These are phyloP conservation scores for Agrochola lota DNA, from an alignment of 2,888 invertebrate genomes.

Conservation along the genomic window DNA sequence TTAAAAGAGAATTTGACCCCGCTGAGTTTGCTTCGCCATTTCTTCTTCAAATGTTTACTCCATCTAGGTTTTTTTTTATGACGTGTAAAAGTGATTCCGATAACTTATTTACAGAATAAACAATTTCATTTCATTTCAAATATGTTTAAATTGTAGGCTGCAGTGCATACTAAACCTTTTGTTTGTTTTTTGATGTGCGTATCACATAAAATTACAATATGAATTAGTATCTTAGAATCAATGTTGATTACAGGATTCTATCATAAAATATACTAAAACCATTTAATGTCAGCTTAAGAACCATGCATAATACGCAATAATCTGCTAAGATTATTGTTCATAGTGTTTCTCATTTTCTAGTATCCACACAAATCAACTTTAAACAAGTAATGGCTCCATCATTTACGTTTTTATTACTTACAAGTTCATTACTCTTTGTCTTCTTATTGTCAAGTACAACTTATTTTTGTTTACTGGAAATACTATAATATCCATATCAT, in stretches of 20 bases:
- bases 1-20: not conserved
- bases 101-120: not conserved
- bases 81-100: not conserved
- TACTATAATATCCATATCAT: slow-evolving; percentile 27
- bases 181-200: not conserved
- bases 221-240: not conserved
- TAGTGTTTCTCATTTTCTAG: slow-evolving; percentile 1
- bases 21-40: not conserved
- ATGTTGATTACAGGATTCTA: not conserved
- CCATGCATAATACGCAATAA: not conserved
- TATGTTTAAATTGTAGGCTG: not conserved
- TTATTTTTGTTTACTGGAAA: not conserved
- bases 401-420: not conserved
- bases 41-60: not conserved
- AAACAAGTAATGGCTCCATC: not conserved
- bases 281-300: not conserved
- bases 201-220: not conserved
- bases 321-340: not conserved
- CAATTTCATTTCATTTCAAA: not conserved
- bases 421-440: not conserved
- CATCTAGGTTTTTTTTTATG: not conserved
- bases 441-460: not conserved
- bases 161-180: not conserved
- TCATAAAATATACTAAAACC: not conserved
- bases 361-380: slow-evolving; percentile 7